Evolutionary conservation across 2,888 invertebrate species (phyloP), one percentile per base, ranked within the genome.

Genomic region (Cephus rjabovi): DNA sequence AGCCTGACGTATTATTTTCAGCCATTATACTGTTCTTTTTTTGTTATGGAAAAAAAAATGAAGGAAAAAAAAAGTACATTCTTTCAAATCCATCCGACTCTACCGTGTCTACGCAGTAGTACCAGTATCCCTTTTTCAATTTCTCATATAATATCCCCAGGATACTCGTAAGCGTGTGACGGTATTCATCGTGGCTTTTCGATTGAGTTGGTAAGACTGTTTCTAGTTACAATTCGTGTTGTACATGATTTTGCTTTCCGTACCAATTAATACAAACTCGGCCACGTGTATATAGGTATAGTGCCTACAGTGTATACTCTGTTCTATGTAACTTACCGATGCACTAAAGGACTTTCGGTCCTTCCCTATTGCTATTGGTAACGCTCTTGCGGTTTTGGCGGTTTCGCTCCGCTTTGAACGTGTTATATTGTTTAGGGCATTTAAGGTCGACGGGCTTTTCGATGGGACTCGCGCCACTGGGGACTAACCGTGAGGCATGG

Each of bases 1-100:
- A 83, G 81, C 81, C 83, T 85, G 87, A 88, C 83, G 86, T 86
- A 89, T 89, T 88, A 87, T 88, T 87, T 87, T 82, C 81, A 80
- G 79, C 83, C 77, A 84, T 85, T 85, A 86, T 86, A 84, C 79
- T 77, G 79, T 76, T 76, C 30, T 30, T 30, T 37, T 75, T 70
- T 9, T 33, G 31, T 15, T 33, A 31, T 11, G 4, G 1, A 30
- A 11, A 70, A 70, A n/a, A 12, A 4, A n/a, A 33, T 23, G 70
- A 70, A 33, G 23, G 12, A 23, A 33, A 70, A 30, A 30, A 70
- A 70, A n/a, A 4, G 11, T 35, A 35, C 11, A 31, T 70, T 70
- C 30, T 70, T 30, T 70, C 70, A 4, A 9, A 15, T 1, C 11
- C 40, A 40, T 15, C 15, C 40, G 4, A 6, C 23, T 40, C 23